Conservation (phyloP, 2,113 vertebrate species). For the Callionymus lyra region DNA sequence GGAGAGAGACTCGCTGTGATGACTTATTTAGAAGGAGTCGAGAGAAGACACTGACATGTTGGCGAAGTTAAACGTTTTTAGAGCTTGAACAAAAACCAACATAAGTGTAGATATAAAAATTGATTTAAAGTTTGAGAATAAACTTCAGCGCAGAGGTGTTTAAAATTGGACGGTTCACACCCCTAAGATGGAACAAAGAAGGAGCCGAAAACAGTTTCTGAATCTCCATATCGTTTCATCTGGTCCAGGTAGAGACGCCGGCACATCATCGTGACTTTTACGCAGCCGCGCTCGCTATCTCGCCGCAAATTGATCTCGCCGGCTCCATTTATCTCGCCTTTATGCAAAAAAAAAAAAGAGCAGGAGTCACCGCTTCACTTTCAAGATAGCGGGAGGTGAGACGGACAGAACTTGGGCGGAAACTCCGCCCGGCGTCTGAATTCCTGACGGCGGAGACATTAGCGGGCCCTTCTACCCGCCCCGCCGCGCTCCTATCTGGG, state of each 20-base stretch:
- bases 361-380: conserved; percentile 30
- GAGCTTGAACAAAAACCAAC: too few relatives aligned
- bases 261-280: conserved; percentile 19
- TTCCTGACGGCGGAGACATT: conserved; percentile 36
- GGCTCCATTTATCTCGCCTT: conserved; percentile 37
- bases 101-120: too few relatives aligned
- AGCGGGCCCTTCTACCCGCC: conserved; percentile 9
- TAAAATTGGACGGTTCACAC: too few relatives aligned
- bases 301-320: conserved; percentile 40
- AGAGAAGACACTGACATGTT: too few relatives aligned
- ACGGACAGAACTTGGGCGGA: conserved; percentile 44
- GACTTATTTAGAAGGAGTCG: too few relatives aligned
- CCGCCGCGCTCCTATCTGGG: conserved; percentile 25
- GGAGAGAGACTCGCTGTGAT: too few relatives aligned
- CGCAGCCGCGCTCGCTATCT: conserved; percentile 12
- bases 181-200: too few relatives aligned
- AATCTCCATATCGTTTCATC: neutral
- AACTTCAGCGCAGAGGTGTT: too few relatives aligned
- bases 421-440: conserved; percentile 44
- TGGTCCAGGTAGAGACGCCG: neutral
- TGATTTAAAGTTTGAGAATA: too few relatives aligned
- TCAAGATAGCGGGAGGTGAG: conserved; percentile 44
- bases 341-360: conserved; percentile 28
- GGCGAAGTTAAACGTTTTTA: too few relatives aligned
- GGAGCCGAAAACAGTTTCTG: neutral